phyloP scores from a whole-genome alignment of 2,797 vertebrate genomes.

The Aselliscus stoliczkanus region DNA sequence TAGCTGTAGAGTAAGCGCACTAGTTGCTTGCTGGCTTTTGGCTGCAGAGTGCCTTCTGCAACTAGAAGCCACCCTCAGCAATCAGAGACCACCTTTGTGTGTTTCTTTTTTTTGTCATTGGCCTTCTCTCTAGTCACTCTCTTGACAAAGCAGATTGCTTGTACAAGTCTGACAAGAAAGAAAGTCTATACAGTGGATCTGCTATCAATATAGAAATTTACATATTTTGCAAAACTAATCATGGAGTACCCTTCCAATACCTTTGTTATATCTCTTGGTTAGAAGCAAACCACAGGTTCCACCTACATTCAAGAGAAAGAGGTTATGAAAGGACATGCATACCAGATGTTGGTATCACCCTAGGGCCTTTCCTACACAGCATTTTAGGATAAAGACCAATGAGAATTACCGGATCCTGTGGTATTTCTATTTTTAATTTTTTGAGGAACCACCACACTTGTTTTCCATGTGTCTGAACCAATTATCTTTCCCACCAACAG shows the following conservation, averaged over 20 bases:
- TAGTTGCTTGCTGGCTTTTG: background rate
- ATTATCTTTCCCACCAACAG: background rate
- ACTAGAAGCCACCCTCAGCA: background rate
- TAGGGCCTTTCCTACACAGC: background rate
- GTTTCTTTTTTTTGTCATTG: background rate
- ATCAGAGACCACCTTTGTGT: background rate
- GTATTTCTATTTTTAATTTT: background rate
- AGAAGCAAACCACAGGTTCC: background rate
- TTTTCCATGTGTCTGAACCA: background rate
- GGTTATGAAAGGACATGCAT: background rate
- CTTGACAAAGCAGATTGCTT: background rate
- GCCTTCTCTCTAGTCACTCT: background rate
- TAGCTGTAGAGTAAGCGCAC: rapidly evolving
- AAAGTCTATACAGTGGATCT: background rate
- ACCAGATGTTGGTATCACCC: background rate
- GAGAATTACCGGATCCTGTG: background rate
- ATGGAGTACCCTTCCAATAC: rapidly evolving
- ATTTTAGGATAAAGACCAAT: background rate
- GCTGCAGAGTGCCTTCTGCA: background rate
- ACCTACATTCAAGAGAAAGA: background rate
- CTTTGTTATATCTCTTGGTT: background rate
- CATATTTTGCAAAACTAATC: background rate
- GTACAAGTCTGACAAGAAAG: background rate
- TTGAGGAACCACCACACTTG: background rate
- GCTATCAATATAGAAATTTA: background rate